These are phyloP conservation scores for Baccha elongata DNA, from an alignment of 2,888 invertebrate species.

Conservation along the genomic window DNA sequence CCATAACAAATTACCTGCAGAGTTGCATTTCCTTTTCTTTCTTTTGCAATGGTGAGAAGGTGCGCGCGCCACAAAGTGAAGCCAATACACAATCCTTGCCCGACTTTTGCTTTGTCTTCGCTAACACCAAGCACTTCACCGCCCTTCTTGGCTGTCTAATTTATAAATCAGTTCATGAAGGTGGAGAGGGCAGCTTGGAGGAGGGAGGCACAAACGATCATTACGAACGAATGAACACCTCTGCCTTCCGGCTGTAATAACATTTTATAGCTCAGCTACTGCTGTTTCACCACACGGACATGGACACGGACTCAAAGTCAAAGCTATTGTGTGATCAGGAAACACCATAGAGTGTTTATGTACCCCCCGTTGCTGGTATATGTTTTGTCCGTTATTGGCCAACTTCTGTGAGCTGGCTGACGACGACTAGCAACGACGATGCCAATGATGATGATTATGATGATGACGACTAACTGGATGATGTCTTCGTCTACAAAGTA, in stretches of 20 bases:
- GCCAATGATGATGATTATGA: constrained; percentile 25
- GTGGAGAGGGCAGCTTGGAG: background rate
- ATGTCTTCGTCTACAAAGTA: constrained; percentile 60
- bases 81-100: constrained; percentile 51
- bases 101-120: constrained; percentile 34
- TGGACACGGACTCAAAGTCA: background rate
- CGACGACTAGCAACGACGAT: constrained; percentile 1
- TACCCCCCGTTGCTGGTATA: constrained; percentile 26
- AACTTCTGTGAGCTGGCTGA: constrained; percentile 48
- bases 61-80: background rate
- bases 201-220: constrained; percentile 32
- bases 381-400: constrained; percentile 63
- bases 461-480: constrained; percentile 62
- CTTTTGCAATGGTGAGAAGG: background rate
- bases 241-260: constrained; percentile 71
- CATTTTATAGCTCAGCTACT: constrained; percentile 71
- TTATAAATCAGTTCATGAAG: constrained; percentile 43
- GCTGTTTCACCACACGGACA: constrained; percentile 33
- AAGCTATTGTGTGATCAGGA: constrained; percentile 57
- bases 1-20: constrained; percentile 64
- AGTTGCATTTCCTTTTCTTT: constrained; percentile 58
- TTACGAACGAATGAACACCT: constrained; percentile 64
- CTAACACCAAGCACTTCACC: constrained; percentile 1
- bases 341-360: constrained; percentile 27
- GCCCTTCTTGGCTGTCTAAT: constrained; percentile 44